A percentile compares a stretch with the other conserved stretches of the same genome.
Evolutionary conservation across 2,797 vertebrate species (phyloP).

Genomic region (Acipenser transmontanus): DNA sequence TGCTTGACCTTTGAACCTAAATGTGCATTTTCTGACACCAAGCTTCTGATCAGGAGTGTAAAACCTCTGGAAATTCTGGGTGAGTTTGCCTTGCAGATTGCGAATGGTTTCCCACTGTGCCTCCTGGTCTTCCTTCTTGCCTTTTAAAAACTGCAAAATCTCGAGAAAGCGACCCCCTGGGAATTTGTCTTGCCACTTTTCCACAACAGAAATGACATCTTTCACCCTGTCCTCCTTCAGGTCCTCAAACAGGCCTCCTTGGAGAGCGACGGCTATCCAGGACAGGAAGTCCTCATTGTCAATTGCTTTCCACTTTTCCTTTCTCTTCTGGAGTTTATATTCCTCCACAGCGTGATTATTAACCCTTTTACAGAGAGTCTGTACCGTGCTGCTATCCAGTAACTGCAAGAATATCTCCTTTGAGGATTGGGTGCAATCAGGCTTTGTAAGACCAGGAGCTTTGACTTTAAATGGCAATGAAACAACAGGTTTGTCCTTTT

Average conservation of each 20-base stretch:
- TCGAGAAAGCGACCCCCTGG: slow-evolving; percentile 48
- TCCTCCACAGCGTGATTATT: slow-evolving; percentile 19
- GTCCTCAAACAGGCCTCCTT: slow-evolving; percentile 39
- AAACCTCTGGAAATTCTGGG: slow-evolving; percentile 34
- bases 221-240: slow-evolving; percentile 20
- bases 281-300: slow-evolving; percentile 39
- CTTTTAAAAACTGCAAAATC: slow-evolving; percentile 36
- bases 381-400: slow-evolving; percentile 41
- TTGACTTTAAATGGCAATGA: slow-evolving; percentile 10
- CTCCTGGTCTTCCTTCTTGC: slow-evolving; percentile 30
- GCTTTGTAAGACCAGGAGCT: slow-evolving; percentile 27
- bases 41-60: slow-evolving; percentile 40
- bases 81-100: slow-evolving; percentile 40
- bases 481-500: slow-evolving; percentile 32
- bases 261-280: slow-evolving; percentile 47
- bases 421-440: slow-evolving; percentile 35
- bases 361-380: slow-evolving; percentile 38
- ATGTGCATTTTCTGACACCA: slow-evolving; percentile 50
- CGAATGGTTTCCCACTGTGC: slow-evolving; percentile 46
- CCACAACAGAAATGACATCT: slow-evolving; percentile 28
- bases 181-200: slow-evolving; percentile 41
- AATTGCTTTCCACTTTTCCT: slow-evolving; percentile 30
- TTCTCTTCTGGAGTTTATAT: slow-evolving; percentile 26
- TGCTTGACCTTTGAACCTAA: slow-evolving; percentile 28
- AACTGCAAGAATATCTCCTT: slow-evolving; percentile 41